Percentiles rank a stretch among this genome's conserved stretches.
Evolutionary conservation across 1,140 invertebrate genomes (phyloP).

Genomic region (Scaptomyza montana): DNA sequence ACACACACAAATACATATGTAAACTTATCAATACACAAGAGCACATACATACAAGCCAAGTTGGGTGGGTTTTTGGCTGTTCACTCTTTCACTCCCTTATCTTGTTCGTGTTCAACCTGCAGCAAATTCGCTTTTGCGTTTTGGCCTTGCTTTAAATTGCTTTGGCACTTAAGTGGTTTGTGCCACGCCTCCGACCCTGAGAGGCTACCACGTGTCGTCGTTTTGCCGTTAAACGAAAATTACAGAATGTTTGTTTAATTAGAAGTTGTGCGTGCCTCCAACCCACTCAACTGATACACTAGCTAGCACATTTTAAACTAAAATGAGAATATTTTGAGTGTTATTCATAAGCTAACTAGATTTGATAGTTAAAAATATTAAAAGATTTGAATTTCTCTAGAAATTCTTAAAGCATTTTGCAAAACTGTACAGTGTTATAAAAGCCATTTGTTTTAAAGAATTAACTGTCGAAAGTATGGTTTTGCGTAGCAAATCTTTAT

Average conservation of each 20-base stretch:
- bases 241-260: slow-evolving; percentile 83
- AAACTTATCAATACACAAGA: slow-evolving; percentile 39
- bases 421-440: too few species aligned
- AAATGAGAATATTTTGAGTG: not conserved
- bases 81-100: not conserved
- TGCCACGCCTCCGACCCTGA: slow-evolving; percentile 34
- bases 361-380: too few species aligned
- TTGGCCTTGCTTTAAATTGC: slow-evolving; percentile 77
- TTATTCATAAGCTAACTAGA: not conserved
- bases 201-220: slow-evolving; percentile 72
- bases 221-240: slow-evolving; percentile 78
- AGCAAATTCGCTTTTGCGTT: slow-evolving; percentile 65
- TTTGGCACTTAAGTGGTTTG: slow-evolving; percentile 81
- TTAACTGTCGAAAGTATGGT: too few species aligned
- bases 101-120: slow-evolving; percentile 27
- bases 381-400: too few species aligned
- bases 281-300: slow-evolving; percentile 44
- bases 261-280: slow-evolving; percentile 69
- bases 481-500: too few species aligned
- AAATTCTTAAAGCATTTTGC: too few species aligned
- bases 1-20: slow-evolving; percentile 70
- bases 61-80: slow-evolving; percentile 27
- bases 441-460: too few species aligned
- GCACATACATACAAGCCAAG: slow-evolving; percentile 34
- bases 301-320: not conserved